Percentiles rank a stretch among this genome's conserved stretches.
Conservation (phyloP, 2,113 vertebrate species). For the Apeltes quadracus region DNA sequence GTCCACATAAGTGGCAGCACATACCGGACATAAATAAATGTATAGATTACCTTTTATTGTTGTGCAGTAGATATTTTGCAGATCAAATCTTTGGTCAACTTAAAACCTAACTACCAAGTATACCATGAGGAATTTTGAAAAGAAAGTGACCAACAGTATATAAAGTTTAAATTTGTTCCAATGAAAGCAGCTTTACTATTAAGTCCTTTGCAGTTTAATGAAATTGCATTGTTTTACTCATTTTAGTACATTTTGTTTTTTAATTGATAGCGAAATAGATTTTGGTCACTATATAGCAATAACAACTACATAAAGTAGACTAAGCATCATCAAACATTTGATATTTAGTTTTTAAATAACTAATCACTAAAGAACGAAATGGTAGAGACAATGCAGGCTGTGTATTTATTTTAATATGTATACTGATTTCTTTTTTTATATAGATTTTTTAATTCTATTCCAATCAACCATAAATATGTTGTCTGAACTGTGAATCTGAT, state of each 20-base stretch:
- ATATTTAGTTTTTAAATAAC: not conserved
- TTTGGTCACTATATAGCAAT: not conserved
- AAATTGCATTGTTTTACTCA: not conserved
- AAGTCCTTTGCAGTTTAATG: not conserved
- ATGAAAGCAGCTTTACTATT: not conserved
- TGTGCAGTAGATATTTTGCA: not conserved
- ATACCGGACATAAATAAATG: not conserved
- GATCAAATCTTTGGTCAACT: not conserved
- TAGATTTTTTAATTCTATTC: not conserved
- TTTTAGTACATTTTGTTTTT: not conserved
- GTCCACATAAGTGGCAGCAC: conserved; percentile 12
- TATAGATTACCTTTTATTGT: not conserved
- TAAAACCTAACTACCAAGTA: not conserved
- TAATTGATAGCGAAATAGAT: not conserved
- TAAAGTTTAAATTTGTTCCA: not conserved
- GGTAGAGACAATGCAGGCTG: not conserved
- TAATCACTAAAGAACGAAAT: not conserved
- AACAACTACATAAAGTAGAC: not conserved
- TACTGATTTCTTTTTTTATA: not conserved
- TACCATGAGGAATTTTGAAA: not conserved
- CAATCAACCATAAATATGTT: too few relatives aligned
- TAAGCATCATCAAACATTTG: not conserved
- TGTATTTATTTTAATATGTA: not conserved
- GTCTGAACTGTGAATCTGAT: not conserved
- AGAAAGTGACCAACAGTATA: not conserved